These are phyloP conservation scores for Mactra quadrangularis DNA, from an alignment of 1,140 invertebrate species.

Conservation along the genomic window DNA sequence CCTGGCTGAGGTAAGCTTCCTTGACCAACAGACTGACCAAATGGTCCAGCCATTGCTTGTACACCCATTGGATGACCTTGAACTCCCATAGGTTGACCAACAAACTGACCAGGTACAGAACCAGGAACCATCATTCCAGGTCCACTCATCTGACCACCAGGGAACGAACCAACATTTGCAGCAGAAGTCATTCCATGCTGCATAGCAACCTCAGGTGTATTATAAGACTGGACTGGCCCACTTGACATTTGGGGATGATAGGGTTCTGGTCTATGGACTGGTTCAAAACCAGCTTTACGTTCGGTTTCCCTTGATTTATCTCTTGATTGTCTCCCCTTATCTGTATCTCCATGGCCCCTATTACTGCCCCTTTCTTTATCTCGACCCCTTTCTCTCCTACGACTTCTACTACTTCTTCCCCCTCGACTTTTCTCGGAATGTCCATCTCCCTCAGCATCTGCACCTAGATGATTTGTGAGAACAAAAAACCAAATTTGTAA, in stretches of 20 bases:
- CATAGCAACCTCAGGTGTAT: conserved; percentile 24
- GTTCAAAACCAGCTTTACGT: conserved; percentile 38
- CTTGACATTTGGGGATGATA: conserved; percentile 31
- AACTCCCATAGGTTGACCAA: neutral
- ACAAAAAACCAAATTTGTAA: conserved; percentile 43
- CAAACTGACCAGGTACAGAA: neutral
- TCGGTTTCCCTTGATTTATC: conserved; percentile 40
- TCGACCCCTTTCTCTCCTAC: conserved; percentile 22
- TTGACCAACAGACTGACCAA: neutral
- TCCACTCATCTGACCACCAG: conserved; percentile 39
- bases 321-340: neutral
- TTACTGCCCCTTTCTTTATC: conserved; percentile 25
- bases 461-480: conserved; percentile 42
- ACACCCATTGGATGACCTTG: neutral
- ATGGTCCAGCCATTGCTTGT: conserved; percentile 9
- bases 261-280: conserved; percentile 33
- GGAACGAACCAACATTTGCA: neutral
- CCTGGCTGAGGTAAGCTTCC: neutral
- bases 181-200: conserved; percentile 11
- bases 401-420: conserved; percentile 16
- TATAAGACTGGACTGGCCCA: conserved; percentile 10
- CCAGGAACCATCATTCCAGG: conserved; percentile 37
- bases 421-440: conserved; percentile 44
- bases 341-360: conserved; percentile 18
- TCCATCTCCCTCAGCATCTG: conserved; percentile 51